Evolutionary conservation across 2,888 invertebrate genomes (phyloP), one percentile per base, ranked within the genome.

Genomic region (Craniophora ligustri): DNA sequence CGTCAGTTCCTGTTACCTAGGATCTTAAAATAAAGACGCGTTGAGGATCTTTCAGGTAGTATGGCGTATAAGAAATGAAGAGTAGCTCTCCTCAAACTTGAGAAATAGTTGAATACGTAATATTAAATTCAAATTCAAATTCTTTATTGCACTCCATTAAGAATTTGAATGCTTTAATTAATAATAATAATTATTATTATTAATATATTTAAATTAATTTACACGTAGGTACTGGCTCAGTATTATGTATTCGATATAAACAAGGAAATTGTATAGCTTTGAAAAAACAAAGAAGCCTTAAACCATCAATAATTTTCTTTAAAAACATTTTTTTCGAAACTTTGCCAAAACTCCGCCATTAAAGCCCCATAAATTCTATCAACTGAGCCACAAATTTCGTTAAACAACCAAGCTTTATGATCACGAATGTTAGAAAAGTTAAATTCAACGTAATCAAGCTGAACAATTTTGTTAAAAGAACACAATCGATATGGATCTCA

Each of bases 401-500:
- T 49, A 58, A 71, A 49, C 60, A 66, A 57, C 41, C 31, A 44
- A 44, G 42, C 36, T 67, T 69, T 67, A 67, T 49, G 63, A 51
- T 42, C 55, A 41, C 18, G 31, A 49, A 39, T 58, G 63, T 67
- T 30, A 62, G 54, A 53, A 67, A 72, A 66, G 59, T 65, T 62
- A 48, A 67, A 72, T 65, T 67, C 60, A 42, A 68, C 61, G 63
- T 73, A 73, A 74, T 75, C 65, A 68, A 69, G 49, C 63, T 34
- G 44, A 66, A 69, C 72, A 72, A 72, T 77, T 75, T 63, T 47
- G 63, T 67, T 68, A 75, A 80, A 79, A 69, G 72, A 66, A 66
- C 72, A 67, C 55, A 55, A 49, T 67, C 60, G 78, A 78, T 78
- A 72, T 53, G 48, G 54, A 81, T 81, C 79, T 78, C 41, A 45